Evolutionary conservation across 2,797 vertebrate species (phyloP), one percentile per base, ranked within the genome.

Genomic region (Epinephelus awoara): DNA sequence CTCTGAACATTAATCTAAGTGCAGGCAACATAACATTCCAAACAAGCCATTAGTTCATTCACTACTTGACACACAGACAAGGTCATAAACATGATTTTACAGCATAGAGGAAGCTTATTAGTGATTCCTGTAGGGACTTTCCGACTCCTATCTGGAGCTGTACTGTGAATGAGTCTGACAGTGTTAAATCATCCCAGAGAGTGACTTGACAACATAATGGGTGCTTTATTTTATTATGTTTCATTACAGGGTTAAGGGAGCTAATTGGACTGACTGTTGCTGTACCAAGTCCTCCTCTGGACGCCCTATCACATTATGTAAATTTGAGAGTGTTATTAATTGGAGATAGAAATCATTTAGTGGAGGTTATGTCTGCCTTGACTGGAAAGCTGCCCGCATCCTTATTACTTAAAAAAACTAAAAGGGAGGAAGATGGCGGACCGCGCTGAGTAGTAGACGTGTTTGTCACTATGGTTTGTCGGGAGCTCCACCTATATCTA

Each of bases 121-220:
- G 62, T 40, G 18, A 57, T 34, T 50, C 34, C 47, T 71, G 40
- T 23, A 46, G 2, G 34, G 51, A 77, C 25, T 57, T 10, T 74
- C 2, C 18, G n/a, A 25, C n/a, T 67, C 0, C 5, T 42, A 17
- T 74, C 17, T 54, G 42, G 23, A 59, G 38, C 15, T 56, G 67
- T 23, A 12, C 44, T 40, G 9, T 63, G 81, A 86, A 75, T 66
- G 5, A 69, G 9, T 13, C 19, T n/a, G 42, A 18, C 6, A 42
- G 19, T 34, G 0, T 81, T 75, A 85, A 79, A 15, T 70, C 17
- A 29, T 21, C 40, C 61, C 49, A 42, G 46, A 67, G 51, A 44
- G 79, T 81, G 84, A 82, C 72, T 63, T 42, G n/a, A 81, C 66
- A 85, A 54, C 9, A 44, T 73, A 70, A 85, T 80, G 56, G 14